These are phyloP conservation scores for Protonibea diacanthus DNA, from an alignment of 2,797 vertebrate species.

Conservation along the genomic window DNA sequence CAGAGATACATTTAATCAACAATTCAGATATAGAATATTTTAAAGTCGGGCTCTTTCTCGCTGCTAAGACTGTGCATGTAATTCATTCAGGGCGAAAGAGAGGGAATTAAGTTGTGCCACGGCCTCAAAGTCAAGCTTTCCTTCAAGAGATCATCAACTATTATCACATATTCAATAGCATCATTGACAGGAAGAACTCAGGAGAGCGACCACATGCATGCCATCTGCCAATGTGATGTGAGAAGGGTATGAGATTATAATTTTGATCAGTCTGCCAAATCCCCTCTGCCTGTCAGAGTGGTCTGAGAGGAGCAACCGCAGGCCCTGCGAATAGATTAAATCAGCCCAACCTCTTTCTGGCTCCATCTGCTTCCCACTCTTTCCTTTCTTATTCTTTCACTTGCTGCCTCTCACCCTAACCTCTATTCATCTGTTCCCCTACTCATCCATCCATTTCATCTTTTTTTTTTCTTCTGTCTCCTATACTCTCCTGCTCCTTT, in stretches of 20 bases:
- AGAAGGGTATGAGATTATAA: slow-evolving; percentile 81
- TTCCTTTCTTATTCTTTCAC: slow-evolving; percentile 71
- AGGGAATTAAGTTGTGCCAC: slow-evolving; percentile 29
- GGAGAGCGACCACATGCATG: slow-evolving; percentile 47
- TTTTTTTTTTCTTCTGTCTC: slow-evolving; percentile 36
- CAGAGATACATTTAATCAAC: slow-evolving; percentile 65
- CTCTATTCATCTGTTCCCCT: slow-evolving; percentile 70
- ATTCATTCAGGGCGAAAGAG: slow-evolving; percentile 22
- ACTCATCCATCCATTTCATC: slow-evolving; percentile 76
- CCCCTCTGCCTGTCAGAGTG: slow-evolving; percentile 76
- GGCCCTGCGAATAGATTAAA: slow-evolving; percentile 82
- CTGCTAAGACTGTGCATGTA: slow-evolving; percentile 18
- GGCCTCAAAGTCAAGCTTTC: slow-evolving; percentile 51
- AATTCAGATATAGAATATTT: slow-evolving; percentile 65
- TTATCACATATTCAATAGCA: slow-evolving; percentile 66
- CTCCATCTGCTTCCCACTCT: slow-evolving; percentile 74
- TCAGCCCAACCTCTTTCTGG: slow-evolving; percentile 78
- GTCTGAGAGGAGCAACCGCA: slow-evolving; percentile 77
- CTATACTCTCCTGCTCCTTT: slow-evolving; percentile 66
- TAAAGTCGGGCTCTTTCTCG: slow-evolving; percentile 41
- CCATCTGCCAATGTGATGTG: slow-evolving; percentile 76
- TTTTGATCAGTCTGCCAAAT: slow-evolving; percentile 83
- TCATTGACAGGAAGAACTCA: slow-evolving; percentile 60
- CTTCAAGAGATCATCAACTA: slow-evolving; percentile 51
- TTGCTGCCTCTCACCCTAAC: slow-evolving; percentile 59